These are phyloP conservation scores for Coelogynopora nodosa DNA, from an alignment of 2,888 invertebrate species.

Conservation along the genomic window DNA sequence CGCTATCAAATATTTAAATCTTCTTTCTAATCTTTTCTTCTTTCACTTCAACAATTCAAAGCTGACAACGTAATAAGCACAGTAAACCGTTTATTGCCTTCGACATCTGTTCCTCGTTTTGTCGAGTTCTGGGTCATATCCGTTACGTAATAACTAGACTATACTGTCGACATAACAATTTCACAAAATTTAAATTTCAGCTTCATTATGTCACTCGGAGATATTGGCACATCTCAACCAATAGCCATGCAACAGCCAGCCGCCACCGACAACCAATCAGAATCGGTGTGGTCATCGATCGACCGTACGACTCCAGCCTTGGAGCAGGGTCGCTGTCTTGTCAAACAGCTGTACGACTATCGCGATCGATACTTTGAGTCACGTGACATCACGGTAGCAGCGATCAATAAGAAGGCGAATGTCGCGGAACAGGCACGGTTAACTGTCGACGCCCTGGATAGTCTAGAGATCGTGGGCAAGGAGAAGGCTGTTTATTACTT, in stretches of 20 bases:
- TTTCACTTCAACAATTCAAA: too few species aligned
- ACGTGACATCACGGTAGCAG: conserved; percentile 68
- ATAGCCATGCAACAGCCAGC: background rate
- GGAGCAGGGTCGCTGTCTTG: conserved; percentile 51
- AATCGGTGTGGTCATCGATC: background rate
- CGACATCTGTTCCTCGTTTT: too few species aligned
- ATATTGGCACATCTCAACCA: background rate
- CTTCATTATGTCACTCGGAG: background rate
- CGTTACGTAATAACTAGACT: too few species aligned
- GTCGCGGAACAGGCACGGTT: conserved; percentile 68
- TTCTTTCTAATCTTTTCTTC: too few species aligned
- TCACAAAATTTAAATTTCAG: too few species aligned
- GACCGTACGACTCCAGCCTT: background rate
- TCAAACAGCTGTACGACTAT: conserved; percentile 69
- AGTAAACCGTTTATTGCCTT: too few species aligned
- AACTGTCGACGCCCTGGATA: conserved; percentile 68
- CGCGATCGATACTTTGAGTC: conserved; percentile 76
- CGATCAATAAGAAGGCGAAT: conserved; percentile 68
- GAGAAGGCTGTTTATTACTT: conserved; percentile 64
- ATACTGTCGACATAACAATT: too few species aligned
- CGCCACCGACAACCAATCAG: background rate
- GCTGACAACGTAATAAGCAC: too few species aligned
- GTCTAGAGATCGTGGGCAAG: conserved; percentile 63
- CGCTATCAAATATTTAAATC: too few species aligned
- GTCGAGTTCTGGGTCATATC: too few species aligned